These are phyloP conservation scores for Pseudoips prasinana DNA, from an alignment of 2,888 invertebrate genomes.

Conservation along the genomic window DNA sequence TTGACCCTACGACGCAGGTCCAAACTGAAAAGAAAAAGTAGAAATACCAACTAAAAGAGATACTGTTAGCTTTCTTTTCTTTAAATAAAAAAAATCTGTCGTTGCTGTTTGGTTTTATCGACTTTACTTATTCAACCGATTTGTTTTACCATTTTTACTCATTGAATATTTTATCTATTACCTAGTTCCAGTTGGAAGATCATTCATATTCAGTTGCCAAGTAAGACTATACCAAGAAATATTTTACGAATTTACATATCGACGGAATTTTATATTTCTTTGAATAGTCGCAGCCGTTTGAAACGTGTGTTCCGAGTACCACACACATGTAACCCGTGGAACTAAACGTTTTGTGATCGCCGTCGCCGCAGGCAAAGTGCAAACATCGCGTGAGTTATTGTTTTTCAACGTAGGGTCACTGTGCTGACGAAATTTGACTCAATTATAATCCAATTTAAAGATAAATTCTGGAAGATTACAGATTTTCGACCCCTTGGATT, in stretches of 20 bases:
- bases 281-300: conserved; percentile 14
- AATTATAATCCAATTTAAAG: conserved; percentile 6
- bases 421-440: conserved; percentile 38
- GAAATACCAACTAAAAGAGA: too few relatives aligned
- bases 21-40: conserved; percentile 6
- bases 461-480: conserved; percentile 17
- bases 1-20: conserved; percentile 27
- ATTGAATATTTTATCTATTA: too few relatives aligned
- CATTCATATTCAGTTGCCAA: conserved; percentile 19
- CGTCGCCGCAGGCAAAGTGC: conserved; percentile 37
- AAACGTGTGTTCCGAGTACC: conserved; percentile 21
- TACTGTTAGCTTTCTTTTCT: too few relatives aligned
- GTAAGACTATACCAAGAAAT: conserved; percentile 19
- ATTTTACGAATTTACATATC: conserved; percentile 22
- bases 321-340: conserved; percentile 25
- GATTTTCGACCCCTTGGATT: conserved; percentile 14
- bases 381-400: conserved; percentile 63
- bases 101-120: too few relatives aligned
- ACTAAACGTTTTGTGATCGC: conserved; percentile 16
- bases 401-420: conserved; percentile 41
- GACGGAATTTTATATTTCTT: conserved; percentile 22
- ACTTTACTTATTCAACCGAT: too few relatives aligned
- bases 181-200: conserved; percentile 4
- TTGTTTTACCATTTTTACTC: too few relatives aligned
- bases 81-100: too few relatives aligned